A percentile compares a stretch with the other conserved stretches of the same genome.
These are phyloP conservation scores for Helogale parvula DNA, from an alignment of 2,113 vertebrate species.

Conservation along the genomic window DNA sequence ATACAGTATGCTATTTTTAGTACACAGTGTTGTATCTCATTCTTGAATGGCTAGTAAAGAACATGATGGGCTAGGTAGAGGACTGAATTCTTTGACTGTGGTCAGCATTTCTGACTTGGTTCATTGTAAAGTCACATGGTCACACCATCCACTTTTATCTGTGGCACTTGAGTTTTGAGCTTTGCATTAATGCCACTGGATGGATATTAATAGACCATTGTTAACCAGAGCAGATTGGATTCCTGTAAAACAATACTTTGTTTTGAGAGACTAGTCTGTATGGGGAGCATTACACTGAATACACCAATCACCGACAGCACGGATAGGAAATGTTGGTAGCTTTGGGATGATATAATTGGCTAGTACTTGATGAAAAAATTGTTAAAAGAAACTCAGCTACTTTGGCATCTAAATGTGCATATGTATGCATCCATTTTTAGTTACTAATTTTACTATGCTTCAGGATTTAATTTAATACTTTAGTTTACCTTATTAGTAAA, in stretches of 20 bases:
- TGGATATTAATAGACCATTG: slow-evolving; percentile 85
- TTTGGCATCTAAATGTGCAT: slow-evolving; percentile 45
- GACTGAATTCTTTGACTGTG: slow-evolving; percentile 69
- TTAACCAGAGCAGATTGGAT: slow-evolving; percentile 78
- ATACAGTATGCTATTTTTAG: background rate
- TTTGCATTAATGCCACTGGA: slow-evolving; percentile 82
- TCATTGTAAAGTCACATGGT: slow-evolving; percentile 79
- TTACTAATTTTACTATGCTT: slow-evolving; percentile 44
- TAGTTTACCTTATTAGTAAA: slow-evolving; percentile 18
- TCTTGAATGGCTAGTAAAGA: slow-evolving; percentile 48
- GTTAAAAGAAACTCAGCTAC: slow-evolving; percentile 29
- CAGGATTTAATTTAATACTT: slow-evolving; percentile 1
- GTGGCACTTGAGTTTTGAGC: slow-evolving; percentile 79
- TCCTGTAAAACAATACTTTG: slow-evolving; percentile 81
- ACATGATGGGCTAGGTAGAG: slow-evolving; percentile 44
- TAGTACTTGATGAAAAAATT: slow-evolving; percentile 41
- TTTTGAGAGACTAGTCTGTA: slow-evolving; percentile 80
- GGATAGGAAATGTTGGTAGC: slow-evolving; percentile 74
- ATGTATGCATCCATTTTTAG: background rate
- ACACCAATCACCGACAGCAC: slow-evolving; percentile 79
- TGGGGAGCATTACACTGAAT: slow-evolving; percentile 77
- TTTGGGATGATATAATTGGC: slow-evolving; percentile 74
- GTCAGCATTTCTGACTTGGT: slow-evolving; percentile 74
- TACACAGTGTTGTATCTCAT: background rate
- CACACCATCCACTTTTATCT: slow-evolving; percentile 77